Evolutionary conservation across 2,113 vertebrate species (phyloP).

Genomic region (Oreochromis tanganicae): DNA sequence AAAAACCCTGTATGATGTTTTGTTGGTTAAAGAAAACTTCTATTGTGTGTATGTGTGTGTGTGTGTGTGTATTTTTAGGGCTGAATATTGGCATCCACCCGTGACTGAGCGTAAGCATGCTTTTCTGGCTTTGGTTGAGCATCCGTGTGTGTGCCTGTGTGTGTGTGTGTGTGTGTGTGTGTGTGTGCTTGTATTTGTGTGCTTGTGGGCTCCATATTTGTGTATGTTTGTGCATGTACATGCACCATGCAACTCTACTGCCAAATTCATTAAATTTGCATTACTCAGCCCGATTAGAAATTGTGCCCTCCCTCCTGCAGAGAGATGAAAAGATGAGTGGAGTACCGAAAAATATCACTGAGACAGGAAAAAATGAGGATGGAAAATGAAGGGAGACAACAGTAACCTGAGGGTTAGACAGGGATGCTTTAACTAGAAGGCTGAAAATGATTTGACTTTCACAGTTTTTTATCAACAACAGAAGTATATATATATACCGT

Average conservation of each 20-base stretch:
- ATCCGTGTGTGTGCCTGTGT: neutral
- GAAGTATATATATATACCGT: neutral
- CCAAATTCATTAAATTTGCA: constrained; percentile 62
- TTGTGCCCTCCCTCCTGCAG: constrained; percentile 18
- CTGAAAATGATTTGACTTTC: neutral
- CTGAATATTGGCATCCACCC: neutral
- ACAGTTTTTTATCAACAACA: neutral
- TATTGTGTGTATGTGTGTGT: neutral
- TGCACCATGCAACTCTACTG: constrained; percentile 7
- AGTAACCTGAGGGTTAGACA: neutral
- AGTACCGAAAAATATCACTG: neutral
- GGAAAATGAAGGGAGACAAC: neutral
- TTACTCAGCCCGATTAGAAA: constrained; percentile 54
- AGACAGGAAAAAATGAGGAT: neutral
- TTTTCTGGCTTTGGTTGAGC: neutral
- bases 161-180: neutral
- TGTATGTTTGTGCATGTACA: neutral
- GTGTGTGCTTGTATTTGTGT: neutral
- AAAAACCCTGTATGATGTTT: neutral
- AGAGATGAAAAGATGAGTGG: constrained; percentile 32
- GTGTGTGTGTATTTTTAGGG: neutral
- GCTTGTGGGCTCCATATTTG: neutral
- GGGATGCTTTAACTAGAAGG: neutral
- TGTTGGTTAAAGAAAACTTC: neutral
- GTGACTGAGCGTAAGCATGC: neutral